A percentile compares a stretch with the other conserved stretches of the same genome.
These are phyloP conservation scores for Gymnocypris eckloni DNA, from an alignment of 2,797 vertebrate genomes.

Conservation along the genomic window DNA sequence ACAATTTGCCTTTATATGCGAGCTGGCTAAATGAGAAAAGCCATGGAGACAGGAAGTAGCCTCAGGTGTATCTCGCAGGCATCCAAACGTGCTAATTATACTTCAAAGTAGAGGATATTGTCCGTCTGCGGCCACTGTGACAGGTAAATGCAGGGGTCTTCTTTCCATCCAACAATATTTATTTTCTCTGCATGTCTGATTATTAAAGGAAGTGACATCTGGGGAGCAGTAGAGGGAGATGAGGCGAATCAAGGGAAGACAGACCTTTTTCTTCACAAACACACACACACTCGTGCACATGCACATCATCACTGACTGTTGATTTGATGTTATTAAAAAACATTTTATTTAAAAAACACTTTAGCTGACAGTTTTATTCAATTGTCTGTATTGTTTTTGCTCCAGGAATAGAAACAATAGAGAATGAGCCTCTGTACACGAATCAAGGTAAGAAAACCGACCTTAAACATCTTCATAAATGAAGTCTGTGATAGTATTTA, in stretches of 20 bases:
- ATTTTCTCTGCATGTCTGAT: slow-evolving; percentile 17
- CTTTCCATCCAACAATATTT: slow-evolving; percentile 32
- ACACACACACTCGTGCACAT: neutral
- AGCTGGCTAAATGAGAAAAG: slow-evolving; percentile 6
- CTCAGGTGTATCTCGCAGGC: slow-evolving; percentile 50
- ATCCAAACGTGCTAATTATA: slow-evolving; percentile 52
- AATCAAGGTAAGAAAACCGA: neutral
- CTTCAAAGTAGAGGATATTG: slow-evolving; percentile 51
- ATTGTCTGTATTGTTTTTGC: neutral
- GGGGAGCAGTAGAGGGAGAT: slow-evolving; percentile 28
- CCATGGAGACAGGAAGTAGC: slow-evolving; percentile 39
- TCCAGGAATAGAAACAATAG: neutral
- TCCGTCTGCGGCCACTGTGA: slow-evolving; percentile 36
- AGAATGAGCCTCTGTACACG: neutral
- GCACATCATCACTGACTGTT: neutral
- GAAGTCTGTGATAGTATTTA: neutral
- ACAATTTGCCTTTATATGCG: slow-evolving; percentile 1
- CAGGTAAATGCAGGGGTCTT: slow-evolving; percentile 29
- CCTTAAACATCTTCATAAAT: neutral
- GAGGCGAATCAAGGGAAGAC: neutral
- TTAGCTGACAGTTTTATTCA: neutral
- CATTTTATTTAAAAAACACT: no score
- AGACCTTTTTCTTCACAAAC: neutral
- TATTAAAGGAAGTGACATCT: slow-evolving; percentile 49
- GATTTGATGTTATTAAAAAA: neutral